phyloP scores from a whole-genome alignment of 2,888 invertebrate species.

The Scaptomyza cyrtandrae region DNA sequence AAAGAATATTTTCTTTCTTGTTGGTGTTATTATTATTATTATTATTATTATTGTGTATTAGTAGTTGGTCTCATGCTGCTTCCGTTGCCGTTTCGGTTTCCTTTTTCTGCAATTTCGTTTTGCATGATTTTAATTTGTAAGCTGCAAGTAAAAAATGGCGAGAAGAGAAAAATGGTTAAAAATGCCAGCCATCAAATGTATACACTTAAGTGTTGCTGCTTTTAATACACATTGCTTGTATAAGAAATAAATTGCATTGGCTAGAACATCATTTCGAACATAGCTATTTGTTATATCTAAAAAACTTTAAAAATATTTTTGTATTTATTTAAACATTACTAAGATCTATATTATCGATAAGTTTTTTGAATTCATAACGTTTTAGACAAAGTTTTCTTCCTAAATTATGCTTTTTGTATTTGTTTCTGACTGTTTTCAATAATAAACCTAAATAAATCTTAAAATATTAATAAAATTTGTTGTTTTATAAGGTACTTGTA shows the following conservation, averaged over 20 bases:
- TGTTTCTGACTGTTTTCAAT: no score
- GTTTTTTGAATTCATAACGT: no score
- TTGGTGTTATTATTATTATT: constrained; percentile 5
- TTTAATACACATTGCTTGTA: background rate
- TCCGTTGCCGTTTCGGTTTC: constrained; percentile 16
- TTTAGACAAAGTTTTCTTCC: no score
- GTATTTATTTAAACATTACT: no score
- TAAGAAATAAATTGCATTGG: background rate
- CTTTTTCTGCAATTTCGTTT: constrained; percentile 50
- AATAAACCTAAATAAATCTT: no score
- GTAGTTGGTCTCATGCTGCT: constrained; percentile 31
- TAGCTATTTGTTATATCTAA: background rate
- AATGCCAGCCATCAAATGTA: background rate
- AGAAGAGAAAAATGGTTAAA: constrained; percentile 5
- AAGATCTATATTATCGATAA: no score
- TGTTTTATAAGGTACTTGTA: background rate
- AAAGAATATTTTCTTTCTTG: constrained; percentile 8
- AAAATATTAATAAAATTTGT: no score
- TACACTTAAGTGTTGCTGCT: background rate
- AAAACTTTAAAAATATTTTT: no score
- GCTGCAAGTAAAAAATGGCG: constrained; percentile 47
- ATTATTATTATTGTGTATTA: constrained; percentile 36
- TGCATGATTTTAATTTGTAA: constrained; percentile 59
- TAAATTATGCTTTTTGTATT: no score
- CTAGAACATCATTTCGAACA: background rate